Conservation (phyloP, 1,140 invertebrate genomes). For the Eriosoma lanigerum region DNA sequence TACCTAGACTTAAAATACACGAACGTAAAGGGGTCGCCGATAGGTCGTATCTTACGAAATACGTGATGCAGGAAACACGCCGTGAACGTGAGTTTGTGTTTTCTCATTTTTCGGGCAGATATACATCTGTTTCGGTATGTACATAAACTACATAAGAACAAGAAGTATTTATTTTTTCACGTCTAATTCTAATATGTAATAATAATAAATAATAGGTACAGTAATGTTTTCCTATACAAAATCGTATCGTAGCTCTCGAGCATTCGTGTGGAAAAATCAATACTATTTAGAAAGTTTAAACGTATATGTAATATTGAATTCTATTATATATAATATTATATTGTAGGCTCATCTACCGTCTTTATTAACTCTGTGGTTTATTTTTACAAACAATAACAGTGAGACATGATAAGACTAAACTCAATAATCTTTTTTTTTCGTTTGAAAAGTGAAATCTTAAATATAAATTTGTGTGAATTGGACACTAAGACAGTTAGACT, state of each 20-base stretch:
- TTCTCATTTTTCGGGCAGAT: background rate
- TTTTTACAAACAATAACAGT: background rate
- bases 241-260: background rate
- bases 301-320: background rate
- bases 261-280: background rate
- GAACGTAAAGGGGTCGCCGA: background rate
- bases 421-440: background rate
- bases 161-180: background rate
- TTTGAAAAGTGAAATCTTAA: slow-evolving; percentile 10
- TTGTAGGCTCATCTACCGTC: background rate
- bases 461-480: background rate
- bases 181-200: background rate
- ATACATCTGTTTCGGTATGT: background rate
- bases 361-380: too few species aligned
- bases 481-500: too few species aligned
- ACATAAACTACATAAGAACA: background rate
- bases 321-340: too few species aligned
- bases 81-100: background rate
- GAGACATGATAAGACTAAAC: background rate
- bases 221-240: too few species aligned
- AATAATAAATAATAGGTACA: too few species aligned
- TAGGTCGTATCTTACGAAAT: background rate
- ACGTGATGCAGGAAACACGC: background rate
- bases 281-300: slow-evolving; percentile 10
- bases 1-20: background rate